Evolutionary conservation across 2,888 invertebrate genomes (phyloP).

Genomic region (Marronus borbonicus): DNA sequence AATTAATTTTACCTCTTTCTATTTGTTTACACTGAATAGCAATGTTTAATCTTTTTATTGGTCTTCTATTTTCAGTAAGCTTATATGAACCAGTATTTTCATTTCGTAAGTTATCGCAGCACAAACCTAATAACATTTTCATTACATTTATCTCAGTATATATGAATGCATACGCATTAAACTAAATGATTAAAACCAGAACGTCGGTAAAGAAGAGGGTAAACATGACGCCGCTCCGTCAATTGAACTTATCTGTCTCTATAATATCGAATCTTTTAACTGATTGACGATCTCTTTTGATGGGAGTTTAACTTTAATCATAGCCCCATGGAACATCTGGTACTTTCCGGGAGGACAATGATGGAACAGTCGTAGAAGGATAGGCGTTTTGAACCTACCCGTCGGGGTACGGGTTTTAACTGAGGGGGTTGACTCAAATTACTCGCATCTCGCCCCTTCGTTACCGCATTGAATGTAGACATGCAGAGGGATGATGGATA

Average conservation of each 20-base stretch:
- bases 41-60: too few relatives aligned
- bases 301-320: constrained; percentile 70
- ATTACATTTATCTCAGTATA: constrained; percentile 1
- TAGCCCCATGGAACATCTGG: constrained; percentile 68
- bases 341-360: constrained; percentile 62
- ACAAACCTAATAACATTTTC: constrained; percentile 1
- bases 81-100: too few relatives aligned
- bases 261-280: constrained; percentile 65
- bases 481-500: too few relatives aligned
- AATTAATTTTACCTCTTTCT: too few relatives aligned
- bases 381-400: constrained; percentile 62
- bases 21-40: too few relatives aligned
- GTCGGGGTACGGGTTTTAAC: constrained; percentile 57
- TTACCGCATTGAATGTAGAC: background rate
- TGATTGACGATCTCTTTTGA: constrained; percentile 67
- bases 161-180: constrained; percentile 25
- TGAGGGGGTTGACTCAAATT: constrained; percentile 38
- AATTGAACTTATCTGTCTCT: constrained; percentile 67
- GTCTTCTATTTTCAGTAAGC: too few relatives aligned
- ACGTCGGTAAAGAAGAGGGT: constrained; percentile 53
- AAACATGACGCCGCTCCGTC: constrained; percentile 57
- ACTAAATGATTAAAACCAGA: constrained; percentile 48
- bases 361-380: constrained; percentile 55
- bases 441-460: constrained; percentile 31
- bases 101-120: too few relatives aligned